Conservation (phyloP, 2,888 invertebrate species). For the Saturnia japonica region DNA sequence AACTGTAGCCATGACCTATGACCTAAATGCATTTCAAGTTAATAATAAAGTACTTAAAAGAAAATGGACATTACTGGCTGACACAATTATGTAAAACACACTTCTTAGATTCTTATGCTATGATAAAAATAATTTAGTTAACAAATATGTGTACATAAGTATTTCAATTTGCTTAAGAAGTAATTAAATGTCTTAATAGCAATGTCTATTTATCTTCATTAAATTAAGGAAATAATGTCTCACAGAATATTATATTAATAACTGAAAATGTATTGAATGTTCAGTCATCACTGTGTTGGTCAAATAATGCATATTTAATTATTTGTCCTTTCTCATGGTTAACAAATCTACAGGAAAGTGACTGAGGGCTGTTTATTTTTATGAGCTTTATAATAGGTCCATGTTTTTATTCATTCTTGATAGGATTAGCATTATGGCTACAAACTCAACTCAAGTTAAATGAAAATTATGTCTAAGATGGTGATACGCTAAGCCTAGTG, state of each 20-base stretch:
- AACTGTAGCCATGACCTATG: background rate
- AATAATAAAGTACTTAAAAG: background rate
- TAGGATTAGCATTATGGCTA: too few species aligned
- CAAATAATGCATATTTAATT: background rate
- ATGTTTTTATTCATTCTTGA: too few species aligned
- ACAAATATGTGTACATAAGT: background rate
- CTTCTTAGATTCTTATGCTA: background rate
- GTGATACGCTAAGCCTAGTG: too few species aligned
- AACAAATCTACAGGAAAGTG: background rate
- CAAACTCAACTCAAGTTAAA: too few species aligned
- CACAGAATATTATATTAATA: too few species aligned
- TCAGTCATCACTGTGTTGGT: background rate
- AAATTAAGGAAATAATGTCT: background rate
- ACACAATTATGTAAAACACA: background rate
- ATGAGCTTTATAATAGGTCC: background rate
- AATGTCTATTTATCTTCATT: background rate
- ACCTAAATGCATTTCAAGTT: background rate
- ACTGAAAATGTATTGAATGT: background rate
- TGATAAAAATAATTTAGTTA: background rate
- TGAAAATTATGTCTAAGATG: too few species aligned
- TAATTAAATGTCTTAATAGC: too few species aligned
- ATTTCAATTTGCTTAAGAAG: background rate
- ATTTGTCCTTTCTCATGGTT: background rate
- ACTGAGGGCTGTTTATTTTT: background rate
- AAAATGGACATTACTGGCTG: background rate